Base-by-base conservation (phyloP, 2,113 vertebrate genomes). In the Rhipidura dahli region DNA sequence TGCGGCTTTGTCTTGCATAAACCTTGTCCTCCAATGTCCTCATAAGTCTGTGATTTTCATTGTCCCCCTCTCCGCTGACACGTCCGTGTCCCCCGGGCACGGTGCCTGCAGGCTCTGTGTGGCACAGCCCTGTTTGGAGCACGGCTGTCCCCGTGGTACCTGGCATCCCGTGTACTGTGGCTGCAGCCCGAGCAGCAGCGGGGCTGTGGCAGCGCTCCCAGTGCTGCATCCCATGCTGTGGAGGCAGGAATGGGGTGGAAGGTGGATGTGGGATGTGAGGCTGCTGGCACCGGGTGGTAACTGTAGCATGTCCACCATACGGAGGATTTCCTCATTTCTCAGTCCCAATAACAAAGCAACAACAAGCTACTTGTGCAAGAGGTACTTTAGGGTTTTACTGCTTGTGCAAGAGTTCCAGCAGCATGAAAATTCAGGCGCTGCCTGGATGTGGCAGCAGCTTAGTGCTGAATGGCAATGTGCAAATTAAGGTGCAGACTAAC, bases 301-400 rank as follows among this genome's bases (percentile, higher is more conserved):
- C 39, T 2, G 5, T 13, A 51, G 51, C 7, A 1, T 4, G 14
- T 31, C 35, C 2, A 0, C 1, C 1, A 11, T 8, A 45, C 0
- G 0, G 24, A n/a, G 39, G 17, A 31, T 66, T 72, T 89, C 80
- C 71, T 83, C 5, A 0, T 21, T 14, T 73, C 6, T 54, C 33
- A 30, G 50, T 75, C 30, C 37, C 23, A 7, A 1, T 39, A 83
- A 21, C 28, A 47, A 70, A 47, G 44, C 12, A 50, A 39, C 51
- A 64, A 33, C 18, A 45, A 33, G 20, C 13, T 47, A 1, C n/a
- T 56, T 31, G 37, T 65, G 45, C 40, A 47, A 80, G 53, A 49
- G 18, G 37, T 31, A 18, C 0, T 2, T 26, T 37, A 39, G 31
- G 39, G 27, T 53, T 77, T 77, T 69, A 11, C 37, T 15, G 22